Base-by-base conservation (phyloP, 2,888 invertebrate genomes). In the Agrochola litura region DNA sequence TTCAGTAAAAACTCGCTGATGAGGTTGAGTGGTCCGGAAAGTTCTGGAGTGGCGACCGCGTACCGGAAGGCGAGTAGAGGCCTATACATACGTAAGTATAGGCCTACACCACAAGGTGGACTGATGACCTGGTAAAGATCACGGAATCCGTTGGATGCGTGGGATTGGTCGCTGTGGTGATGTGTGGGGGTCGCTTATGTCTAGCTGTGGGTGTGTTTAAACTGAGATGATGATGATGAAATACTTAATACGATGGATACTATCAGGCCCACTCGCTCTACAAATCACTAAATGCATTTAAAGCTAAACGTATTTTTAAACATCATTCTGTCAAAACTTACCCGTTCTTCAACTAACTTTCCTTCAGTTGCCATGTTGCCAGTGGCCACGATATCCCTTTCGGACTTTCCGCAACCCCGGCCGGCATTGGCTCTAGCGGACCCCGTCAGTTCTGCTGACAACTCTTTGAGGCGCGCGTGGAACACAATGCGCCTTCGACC, bases 11-110 rank as follows among this genome's bases (percentile, higher is more conserved):
- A 41, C 41, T n/a, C n/a, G 49, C 14, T 2, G 37, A 60, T 16
- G 30, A 9, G 6, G 19, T 14, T 19, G 30, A 43, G 60, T 60
- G 49, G n/a, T 52, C 12, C 43, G 0, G 61, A 79, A 66, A 79
- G 37, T 79, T 77, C 9, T 79, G 43, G 8, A 79, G 30, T 22
- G 49, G 10, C 22, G 30, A 49, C 58, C 49, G 41, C 19, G 30
- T 60, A 12, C 52, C 41, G 41, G 76, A 52, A n/a, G 22, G 52
- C 41, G 74, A 12, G 22, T 25, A 6, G 58, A 25, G 30, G 73
- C 37, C 37, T 30, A 37, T 43, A 43, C 1, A 43, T 58, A 73
- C 1, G 6, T 49, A n/a, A n/a, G n/a, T n/a, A 49, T 10, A 25
- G 25, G 25, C 22, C 16, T 60, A 16, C 19, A 64, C 25, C 19